Evolutionary conservation across 2,113 vertebrate genomes (phyloP).

Genomic region (Leiothrix lutea): DNA sequence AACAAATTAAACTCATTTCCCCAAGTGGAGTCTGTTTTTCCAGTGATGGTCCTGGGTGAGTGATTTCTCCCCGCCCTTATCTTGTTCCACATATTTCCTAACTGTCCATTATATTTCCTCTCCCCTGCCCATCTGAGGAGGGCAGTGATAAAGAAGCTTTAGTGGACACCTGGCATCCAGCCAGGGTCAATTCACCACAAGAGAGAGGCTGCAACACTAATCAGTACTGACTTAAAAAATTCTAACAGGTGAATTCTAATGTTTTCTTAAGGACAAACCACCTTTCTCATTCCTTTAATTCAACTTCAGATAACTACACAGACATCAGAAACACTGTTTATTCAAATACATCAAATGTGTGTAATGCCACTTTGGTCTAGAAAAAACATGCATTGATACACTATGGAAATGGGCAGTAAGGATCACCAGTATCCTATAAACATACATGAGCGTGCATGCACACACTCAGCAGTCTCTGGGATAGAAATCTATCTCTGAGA

Average conservation of each 20-base stretch:
- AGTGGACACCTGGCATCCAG: background rate
- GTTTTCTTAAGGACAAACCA: background rate
- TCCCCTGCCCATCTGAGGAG: background rate
- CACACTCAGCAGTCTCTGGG: background rate
- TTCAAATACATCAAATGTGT: background rate
- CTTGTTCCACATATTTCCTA: background rate
- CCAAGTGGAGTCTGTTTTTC: background rate
- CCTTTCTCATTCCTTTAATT: background rate
- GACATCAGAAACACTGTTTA: background rate
- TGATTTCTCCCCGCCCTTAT: background rate
- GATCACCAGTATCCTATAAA: background rate
- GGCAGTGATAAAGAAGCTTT: background rate
- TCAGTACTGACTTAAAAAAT: background rate
- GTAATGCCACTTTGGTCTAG: background rate
- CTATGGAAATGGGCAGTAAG: background rate
- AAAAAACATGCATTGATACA: background rate
- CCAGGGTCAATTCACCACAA: background rate
- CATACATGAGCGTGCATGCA: accelerated
- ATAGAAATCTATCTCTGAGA: background rate
- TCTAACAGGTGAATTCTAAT: background rate
- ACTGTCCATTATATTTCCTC: background rate
- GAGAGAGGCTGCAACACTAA: background rate
- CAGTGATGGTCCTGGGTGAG: background rate
- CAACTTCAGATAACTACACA: background rate
- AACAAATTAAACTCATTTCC: background rate